A percentile compares a stretch with the other conserved stretches of the same genome.
phyloP scores from a whole-genome alignment of 2,888 invertebrate genomes.

The Escarpia spicata region DNA sequence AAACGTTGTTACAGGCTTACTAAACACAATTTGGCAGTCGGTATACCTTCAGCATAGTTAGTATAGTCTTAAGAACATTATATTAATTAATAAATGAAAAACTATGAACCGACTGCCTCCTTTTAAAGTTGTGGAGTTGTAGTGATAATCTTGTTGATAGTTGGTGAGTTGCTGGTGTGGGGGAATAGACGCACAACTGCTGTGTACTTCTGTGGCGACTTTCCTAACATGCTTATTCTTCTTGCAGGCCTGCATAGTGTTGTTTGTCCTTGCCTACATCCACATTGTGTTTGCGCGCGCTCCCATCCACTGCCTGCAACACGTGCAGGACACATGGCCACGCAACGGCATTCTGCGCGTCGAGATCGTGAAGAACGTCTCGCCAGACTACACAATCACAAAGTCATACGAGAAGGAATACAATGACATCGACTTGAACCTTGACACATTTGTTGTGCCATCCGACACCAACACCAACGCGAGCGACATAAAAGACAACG shows the following conservation, averaged over 20 bases:
- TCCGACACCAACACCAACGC: not conserved
- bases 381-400: slow-evolving; percentile 79
- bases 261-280: slow-evolving; percentile 92
- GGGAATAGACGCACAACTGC: not conserved
- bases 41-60: no score
- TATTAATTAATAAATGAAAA: no score
- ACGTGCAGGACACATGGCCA: slow-evolving; percentile 88
- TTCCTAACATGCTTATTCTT: not conserved
- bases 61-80: no score
- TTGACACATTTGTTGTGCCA: not conserved
- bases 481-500: not conserved
- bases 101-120: no score
- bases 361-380: slow-evolving; percentile 75
- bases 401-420: slow-evolving; percentile 80
- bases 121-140: not conserved
- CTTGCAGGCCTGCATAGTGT: slow-evolving; percentile 80
- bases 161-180: not conserved
- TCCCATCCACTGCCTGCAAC: slow-evolving; percentile 91
- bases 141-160: not conserved
- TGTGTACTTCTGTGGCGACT: not conserved
- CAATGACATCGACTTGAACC: slow-evolving; percentile 29
- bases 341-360: slow-evolving; percentile 92
- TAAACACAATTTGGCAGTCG: no score
- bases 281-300: slow-evolving; percentile 92
- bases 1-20: no score